Evolutionary conservation across 2,797 vertebrate genomes (phyloP).

Genomic region (Alcedo quadribrachys): DNA sequence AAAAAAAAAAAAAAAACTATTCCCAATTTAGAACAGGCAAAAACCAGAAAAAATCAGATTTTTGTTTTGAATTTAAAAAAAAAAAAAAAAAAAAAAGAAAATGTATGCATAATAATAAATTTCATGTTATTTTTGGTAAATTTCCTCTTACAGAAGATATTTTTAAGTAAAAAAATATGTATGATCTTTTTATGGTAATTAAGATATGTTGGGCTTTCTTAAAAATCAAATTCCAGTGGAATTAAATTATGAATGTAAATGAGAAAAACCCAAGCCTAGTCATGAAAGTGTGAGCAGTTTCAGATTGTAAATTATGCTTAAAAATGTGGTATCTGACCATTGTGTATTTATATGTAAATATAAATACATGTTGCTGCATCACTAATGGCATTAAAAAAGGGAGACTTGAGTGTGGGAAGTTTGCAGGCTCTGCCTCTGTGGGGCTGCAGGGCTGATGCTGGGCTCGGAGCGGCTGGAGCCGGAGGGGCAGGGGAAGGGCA

Average conservation of each 20-base stretch:
- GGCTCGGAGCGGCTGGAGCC: not conserved
- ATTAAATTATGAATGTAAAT: conserved; percentile 66
- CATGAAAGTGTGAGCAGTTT: conserved; percentile 52
- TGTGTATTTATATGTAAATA: conserved; percentile 62
- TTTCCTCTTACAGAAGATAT: conserved; percentile 68
- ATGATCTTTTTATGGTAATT: conserved; percentile 63
- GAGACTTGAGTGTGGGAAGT: not conserved
- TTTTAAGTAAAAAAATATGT: conserved; percentile 68
- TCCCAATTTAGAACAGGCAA: conserved; percentile 64
- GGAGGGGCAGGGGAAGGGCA: fast-evolving
- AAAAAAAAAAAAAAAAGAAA: not conserved
- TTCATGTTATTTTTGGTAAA: conserved; percentile 76
- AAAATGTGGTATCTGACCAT: conserved; percentile 37
- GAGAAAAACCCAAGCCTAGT: conserved; percentile 34
- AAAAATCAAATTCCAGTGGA: conserved; percentile 64
- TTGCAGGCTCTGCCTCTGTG: not conserved
- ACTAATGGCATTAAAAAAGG: conserved; percentile 43
- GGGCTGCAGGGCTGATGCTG: not conserved
- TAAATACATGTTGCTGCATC: conserved; percentile 57
- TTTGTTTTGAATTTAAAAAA: too few species aligned
- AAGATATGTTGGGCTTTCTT: conserved; percentile 47
- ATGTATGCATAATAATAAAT: conserved; percentile 66
- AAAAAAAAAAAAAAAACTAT: too few species aligned
- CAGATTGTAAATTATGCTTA: conserved; percentile 46
- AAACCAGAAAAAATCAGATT: conserved; percentile 71